Evolutionary conservation across 2,797 vertebrate species (phyloP), one percentile per base, ranked within the genome.

Genomic region (Sebastes kiyomatsui): DNA sequence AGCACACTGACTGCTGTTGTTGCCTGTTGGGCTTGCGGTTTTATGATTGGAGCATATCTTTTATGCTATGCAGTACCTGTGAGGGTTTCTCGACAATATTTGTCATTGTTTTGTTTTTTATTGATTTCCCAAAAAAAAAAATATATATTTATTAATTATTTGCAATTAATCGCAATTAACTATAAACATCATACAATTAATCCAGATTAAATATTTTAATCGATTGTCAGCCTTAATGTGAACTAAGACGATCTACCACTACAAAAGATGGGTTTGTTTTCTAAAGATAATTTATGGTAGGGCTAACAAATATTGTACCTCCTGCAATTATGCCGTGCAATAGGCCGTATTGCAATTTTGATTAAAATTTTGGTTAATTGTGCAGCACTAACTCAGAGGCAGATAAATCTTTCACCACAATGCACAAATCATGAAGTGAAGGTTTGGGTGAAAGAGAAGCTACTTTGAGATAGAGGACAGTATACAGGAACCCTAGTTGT

Each of bases 401-500:
- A 49, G 20, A 69, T 9, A 2, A 33, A 38, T 5, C 9, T 75
- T 78, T 61, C 32, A 54, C 11, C 25, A 27, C 30, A 4, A n/a
- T 42, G 28, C 27, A 61, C 59, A 59, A 60, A 79, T 25, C 10
- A 52, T 27, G 18, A 54, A 38, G 1, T 68, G n/a, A 46, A 46
- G 23, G 23, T 68, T 12, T 72, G 58, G 7, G 5, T 61, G 18
- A 62, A 27, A 67, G 56, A 28, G 3, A 49, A 42, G 5, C 5
- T n/a, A 3, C 74, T 75, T 67, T 33, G 10, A 75, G 2, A 23
- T 49, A 28, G 28, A 69, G 28, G 72, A 67, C 58, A 60, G 9
- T 62, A 42, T 33, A 64, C 86, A 92, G 90, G 79, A 94, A 90
- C 93, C 92, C 90, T 91, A 88, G 16, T 85, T 28, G 71, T 91